Percentiles rank a stretch among this genome's conserved stretches.
phyloP scores from a whole-genome alignment of 23 tunicate genomes.

The Halocynthia aurantium region DNA sequence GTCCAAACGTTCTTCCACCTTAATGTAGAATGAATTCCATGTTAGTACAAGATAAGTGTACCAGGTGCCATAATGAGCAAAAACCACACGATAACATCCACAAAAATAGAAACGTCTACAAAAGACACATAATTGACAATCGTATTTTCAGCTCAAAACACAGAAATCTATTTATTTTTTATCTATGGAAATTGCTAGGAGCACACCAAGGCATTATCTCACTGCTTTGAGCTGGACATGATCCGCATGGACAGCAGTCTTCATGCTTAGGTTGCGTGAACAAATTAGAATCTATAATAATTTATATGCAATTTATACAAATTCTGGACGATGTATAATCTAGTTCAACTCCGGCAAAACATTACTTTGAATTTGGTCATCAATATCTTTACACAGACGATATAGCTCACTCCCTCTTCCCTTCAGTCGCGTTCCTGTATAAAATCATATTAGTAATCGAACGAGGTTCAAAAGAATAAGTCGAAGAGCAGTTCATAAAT shows the following conservation, averaged over 20 bases:
- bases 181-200: too few species aligned
- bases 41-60: too few species aligned
- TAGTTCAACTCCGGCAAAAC: not conserved
- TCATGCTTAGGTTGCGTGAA: constrained; percentile 8
- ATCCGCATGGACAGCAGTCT: constrained; percentile 18
- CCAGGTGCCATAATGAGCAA: too few species aligned
- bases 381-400: constrained; percentile 57
- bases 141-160: too few species aligned
- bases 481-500: not conserved
- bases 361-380: constrained; percentile 76
- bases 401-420: constrained; percentile 68
- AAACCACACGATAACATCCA: too few species aligned
- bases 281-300: not conserved
- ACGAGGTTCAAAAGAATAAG: not conserved
- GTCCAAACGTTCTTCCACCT: constrained; percentile 84
- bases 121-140: too few species aligned
- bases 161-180: not conserved
- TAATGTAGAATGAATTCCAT: not conserved
- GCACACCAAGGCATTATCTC: too few species aligned
- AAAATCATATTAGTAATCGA: not conserved
- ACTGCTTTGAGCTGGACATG: constrained; percentile 3
- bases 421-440: constrained; percentile 48
- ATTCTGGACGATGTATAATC: constrained; percentile 18
- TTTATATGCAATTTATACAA: constrained; percentile 10
- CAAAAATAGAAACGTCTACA: too few species aligned